Conservation (phyloP, 2,888 invertebrate species). For the Parnassius glacialis region DNA sequence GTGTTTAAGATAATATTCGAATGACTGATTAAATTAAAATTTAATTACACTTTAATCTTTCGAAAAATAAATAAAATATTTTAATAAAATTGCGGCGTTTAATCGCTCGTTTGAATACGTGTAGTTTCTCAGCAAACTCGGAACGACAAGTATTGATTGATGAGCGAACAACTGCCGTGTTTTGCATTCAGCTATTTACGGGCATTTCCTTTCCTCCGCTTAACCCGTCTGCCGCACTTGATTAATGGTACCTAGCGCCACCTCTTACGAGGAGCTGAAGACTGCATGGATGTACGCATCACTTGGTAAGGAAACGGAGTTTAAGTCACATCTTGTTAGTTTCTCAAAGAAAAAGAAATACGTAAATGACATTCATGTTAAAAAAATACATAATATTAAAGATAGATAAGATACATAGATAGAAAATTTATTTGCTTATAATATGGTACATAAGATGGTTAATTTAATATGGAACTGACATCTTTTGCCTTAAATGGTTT, state of each 20-base stretch:
- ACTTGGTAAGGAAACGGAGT: conserved; percentile 44
- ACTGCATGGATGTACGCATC: conserved; percentile 57
- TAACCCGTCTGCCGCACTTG: conserved; percentile 70
- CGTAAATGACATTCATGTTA: background rate
- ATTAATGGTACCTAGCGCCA: conserved; percentile 67
- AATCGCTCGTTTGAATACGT: conserved; percentile 24
- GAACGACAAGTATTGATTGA: conserved; percentile 62
- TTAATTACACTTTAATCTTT: too few relatives aligned
- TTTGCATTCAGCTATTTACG: conserved; percentile 80
- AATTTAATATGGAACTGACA: too few relatives aligned
- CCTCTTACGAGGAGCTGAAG: conserved; percentile 48
- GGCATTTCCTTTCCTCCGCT: conserved; percentile 78
- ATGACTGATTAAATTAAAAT: background rate
- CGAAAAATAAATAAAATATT: background rate
- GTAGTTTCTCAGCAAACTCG: conserved; percentile 26
- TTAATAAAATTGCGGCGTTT: conserved; percentile 5
- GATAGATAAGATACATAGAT: background rate
- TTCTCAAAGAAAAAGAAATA: conserved; percentile 33
- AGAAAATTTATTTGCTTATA: too few relatives aligned
- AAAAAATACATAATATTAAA: too few relatives aligned
- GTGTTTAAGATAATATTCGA: background rate
- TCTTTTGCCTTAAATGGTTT: too few relatives aligned
- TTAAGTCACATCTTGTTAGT: conserved; percentile 36
- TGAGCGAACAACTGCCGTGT: conserved; percentile 76
- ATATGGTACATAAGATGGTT: too few relatives aligned